phyloP scores from a whole-genome alignment of 2,888 invertebrate genomes.

The Tenthredo mesomela region DNA sequence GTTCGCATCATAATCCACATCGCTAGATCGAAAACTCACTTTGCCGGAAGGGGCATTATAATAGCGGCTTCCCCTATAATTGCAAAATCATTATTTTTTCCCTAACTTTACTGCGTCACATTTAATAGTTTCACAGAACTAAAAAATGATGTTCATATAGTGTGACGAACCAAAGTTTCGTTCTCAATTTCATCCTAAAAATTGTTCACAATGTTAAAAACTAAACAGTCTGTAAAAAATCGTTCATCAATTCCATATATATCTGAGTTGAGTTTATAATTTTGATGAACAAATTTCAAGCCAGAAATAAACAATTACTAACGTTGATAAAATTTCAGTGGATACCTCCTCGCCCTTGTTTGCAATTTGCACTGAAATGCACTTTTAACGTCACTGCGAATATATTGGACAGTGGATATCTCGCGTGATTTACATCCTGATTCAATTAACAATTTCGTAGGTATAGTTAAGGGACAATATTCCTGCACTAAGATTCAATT shows the following conservation, averaged over 20 bases:
- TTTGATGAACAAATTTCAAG: not conserved
- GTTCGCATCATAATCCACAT: not conserved
- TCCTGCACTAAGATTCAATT: constrained; percentile 21
- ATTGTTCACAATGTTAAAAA: not conserved
- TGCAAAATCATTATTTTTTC: not conserved
- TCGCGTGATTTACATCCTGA: not conserved
- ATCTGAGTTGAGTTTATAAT: not conserved
- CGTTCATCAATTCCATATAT: not conserved
- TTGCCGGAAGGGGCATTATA: not conserved
- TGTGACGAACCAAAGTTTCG: not conserved
- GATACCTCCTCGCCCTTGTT: not conserved
- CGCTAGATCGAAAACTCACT: constrained; percentile 4
- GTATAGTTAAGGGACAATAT: not conserved
- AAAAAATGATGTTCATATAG: not conserved
- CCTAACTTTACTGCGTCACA: not conserved
- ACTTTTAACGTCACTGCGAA: not conserved
- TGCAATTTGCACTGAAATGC: not conserved
- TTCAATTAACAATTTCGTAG: not conserved
- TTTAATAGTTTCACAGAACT: not conserved
- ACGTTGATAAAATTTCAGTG: not conserved
- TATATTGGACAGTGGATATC: not conserved
- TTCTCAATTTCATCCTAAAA: not conserved
- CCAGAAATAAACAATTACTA: not conserved
- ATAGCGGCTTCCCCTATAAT: not conserved
- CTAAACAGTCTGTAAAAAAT: not conserved